Evolutionary conservation across 2,797 vertebrate species (phyloP), one percentile per base, ranked within the genome.

Genomic region (Salarias fasciatus): DNA sequence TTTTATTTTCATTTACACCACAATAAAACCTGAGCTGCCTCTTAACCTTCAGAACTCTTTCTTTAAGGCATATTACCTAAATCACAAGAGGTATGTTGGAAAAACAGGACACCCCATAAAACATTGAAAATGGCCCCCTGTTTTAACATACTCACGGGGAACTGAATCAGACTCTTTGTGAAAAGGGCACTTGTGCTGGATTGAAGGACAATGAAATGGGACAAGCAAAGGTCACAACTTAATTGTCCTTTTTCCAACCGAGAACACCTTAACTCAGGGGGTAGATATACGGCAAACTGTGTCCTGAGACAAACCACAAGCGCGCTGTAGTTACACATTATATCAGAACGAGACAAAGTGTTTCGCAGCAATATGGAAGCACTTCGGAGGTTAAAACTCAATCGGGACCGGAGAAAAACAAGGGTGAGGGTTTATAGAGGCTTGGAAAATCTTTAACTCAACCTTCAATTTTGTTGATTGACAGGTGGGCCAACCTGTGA

Each of bases 101-200:
- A 91, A 89, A 91, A 90, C 89, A 92, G 86, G 83, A 92, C 86
- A 90, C 80, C 85, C 86, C 77, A 86, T 93, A 90, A 92, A 92
- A 89, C 52, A 43, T 74, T 62, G 75, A 75, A 85, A 89, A 87
- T 67, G 81, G 72, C 75, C 83, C 83, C 84, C 75, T 83, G 77
- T 82, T 90, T 88, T 87, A 88, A 82, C 77, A 67, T 67, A 74
- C 86, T 85, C 81, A 10, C 9, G 75, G 80, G 77, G 43, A 69
- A 70, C 75, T 84, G 83, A 86, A 85, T 89, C 77, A 74, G 67
- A 75, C 58, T 71, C 55, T 82, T 75, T 80, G 82, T 84, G 75
- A 87, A 89, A 78, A 84, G 66, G 82, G 57, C 48, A 30, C 75
- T 87, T 79, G 54, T 82, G 80, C 71, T 35, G 14, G 62, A 84